Evolutionary conservation across 2,888 invertebrate species (phyloP).

Genomic region (Timandra comae): DNA sequence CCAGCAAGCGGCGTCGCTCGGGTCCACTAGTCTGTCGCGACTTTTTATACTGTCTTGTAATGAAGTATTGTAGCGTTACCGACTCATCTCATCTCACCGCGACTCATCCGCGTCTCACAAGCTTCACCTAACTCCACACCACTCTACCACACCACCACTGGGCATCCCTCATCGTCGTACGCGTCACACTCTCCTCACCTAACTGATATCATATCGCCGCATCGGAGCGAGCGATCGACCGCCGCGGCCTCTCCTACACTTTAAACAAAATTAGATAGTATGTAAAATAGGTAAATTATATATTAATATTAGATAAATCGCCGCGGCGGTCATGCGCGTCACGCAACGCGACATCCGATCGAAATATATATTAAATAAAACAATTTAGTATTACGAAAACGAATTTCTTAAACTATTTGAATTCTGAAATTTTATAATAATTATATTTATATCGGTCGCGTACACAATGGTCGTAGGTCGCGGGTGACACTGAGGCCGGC

Average conservation of each 20-base stretch:
- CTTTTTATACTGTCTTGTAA: conserved; percentile 68
- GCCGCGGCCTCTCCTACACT: conserved; percentile 13
- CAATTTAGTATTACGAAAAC: conserved; percentile 58
- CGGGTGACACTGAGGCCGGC: conserved; percentile 16
- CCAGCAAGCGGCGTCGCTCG: conserved; percentile 51
- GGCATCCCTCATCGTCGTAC: conserved; percentile 20
- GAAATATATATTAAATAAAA: conserved; percentile 28
- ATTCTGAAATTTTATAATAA: conserved; percentile 61
- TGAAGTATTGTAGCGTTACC: conserved; percentile 56
- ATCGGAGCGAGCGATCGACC: conserved; percentile 26
- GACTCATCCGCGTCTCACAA: conserved; percentile 39
- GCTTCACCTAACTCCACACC: conserved; percentile 37
- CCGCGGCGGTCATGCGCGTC: conserved; percentile 19
- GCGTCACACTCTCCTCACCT: conserved; percentile 38
- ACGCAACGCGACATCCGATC: conserved; percentile 30
- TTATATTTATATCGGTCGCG: conserved; percentile 58
- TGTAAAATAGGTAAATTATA: conserved; percentile 20
- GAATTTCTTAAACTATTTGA: conserved; percentile 64
- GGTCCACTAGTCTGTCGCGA: conserved; percentile 72
- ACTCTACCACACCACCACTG: conserved; percentile 9
- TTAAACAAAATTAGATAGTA: conserved; percentile 20
- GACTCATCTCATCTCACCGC: conserved; percentile 47
- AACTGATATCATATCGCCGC: conserved; percentile 41
- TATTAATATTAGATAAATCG: conserved; percentile 8
- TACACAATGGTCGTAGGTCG: conserved; percentile 20